phyloP scores from a whole-genome alignment of 2,113 vertebrate species.

The Pao palembangensis region DNA sequence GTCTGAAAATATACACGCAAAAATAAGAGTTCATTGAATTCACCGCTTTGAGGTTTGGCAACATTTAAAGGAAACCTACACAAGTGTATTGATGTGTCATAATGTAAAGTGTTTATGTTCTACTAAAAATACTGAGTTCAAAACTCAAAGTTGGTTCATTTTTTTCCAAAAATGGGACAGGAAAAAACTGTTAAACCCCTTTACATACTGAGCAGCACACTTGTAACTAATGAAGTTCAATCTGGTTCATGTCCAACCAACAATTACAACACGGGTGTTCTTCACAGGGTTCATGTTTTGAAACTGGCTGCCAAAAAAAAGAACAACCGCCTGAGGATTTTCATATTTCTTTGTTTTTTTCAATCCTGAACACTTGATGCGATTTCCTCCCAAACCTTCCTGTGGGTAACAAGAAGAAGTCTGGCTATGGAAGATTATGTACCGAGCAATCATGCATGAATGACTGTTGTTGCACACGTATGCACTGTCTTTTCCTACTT shows the following conservation, averaged over 20 bases:
- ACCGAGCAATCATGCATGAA: slow-evolving; percentile 24
- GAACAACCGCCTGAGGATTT: slow-evolving; percentile 24
- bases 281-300: slow-evolving; percentile 10
- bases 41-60: too few relatives aligned
- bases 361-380: slow-evolving; percentile 47
- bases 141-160: not conserved
- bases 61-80: too few relatives aligned
- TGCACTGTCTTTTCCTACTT: slow-evolving; percentile 16
- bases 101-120: too few relatives aligned
- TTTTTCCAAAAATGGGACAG: not conserved
- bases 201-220: too few relatives aligned
- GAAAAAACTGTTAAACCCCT: too few relatives aligned
- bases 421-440: slow-evolving; percentile 40
- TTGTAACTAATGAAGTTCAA: too few relatives aligned
- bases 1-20: too few relatives aligned
- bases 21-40: too few relatives aligned
- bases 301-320: slow-evolving; percentile 19
- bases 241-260: too few relatives aligned
- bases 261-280: too few relatives aligned
- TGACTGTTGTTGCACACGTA: slow-evolving; percentile 32
- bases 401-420: slow-evolving; percentile 33
- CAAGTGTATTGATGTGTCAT: too few relatives aligned
- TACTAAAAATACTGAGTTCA: too few relatives aligned
- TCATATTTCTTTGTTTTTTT: slow-evolving; percentile 9
- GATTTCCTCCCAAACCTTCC: slow-evolving; percentile 27